A percentile compares a stretch with the other conserved stretches of the same genome.
Evolutionary conservation across 2,113 vertebrate species (phyloP).

Genomic region (Sinocyclocheilus rhinocerous): DNA sequence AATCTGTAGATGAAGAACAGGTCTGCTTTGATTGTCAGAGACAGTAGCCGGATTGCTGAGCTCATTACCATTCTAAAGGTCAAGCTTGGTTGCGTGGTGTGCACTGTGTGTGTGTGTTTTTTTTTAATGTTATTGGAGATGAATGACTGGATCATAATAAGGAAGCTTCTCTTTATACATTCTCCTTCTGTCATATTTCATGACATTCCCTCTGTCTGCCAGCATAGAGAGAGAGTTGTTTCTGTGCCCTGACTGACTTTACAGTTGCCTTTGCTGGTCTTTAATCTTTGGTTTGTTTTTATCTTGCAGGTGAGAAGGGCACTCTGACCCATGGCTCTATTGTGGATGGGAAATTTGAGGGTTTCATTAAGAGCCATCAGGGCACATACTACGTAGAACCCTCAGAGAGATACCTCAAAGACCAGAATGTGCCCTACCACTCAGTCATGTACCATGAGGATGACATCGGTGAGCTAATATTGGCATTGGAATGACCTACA

Average conservation of each 20-base stretch:
- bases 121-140: neutral
- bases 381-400: constrained; percentile 96
- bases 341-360: constrained; percentile 92
- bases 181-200: neutral
- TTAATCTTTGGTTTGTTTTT: constrained; percentile 35
- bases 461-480: constrained; percentile 87
- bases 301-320: constrained; percentile 85
- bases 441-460: constrained; percentile 98
- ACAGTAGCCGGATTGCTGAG: constrained; percentile 23
- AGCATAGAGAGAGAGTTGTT: neutral
- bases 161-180: neutral
- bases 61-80: constrained; percentile 50
- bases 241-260: neutral
- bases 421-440: constrained; percentile 83
- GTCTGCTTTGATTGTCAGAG: constrained; percentile 43
- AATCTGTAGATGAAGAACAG: neutral
- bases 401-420: constrained; percentile 89
- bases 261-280: neutral
- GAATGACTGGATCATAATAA: neutral
- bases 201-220: neutral
- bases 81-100: neutral
- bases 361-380: constrained; percentile 89
- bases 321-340: constrained; percentile 92
- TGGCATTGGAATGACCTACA: neutral
- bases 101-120: neutral